Conservation (phyloP, 2,888 invertebrate species). For the Ischnura elegans region DNA sequence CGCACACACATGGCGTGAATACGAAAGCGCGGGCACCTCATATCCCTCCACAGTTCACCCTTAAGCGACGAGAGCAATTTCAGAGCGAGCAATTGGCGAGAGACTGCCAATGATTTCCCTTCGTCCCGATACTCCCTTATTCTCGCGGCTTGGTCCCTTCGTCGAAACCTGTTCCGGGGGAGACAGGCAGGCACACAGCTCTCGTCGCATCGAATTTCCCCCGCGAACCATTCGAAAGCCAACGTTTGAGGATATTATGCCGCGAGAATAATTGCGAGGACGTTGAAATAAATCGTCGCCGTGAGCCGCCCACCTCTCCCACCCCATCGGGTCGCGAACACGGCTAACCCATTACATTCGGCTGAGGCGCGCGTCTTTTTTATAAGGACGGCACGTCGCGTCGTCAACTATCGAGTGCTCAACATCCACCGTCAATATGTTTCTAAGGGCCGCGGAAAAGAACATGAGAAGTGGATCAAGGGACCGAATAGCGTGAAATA, state of each 20-base stretch:
- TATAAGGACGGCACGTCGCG: too few relatives aligned
- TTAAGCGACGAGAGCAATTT: too few relatives aligned
- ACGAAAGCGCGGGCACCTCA: too few relatives aligned
- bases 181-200: background rate
- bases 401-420: constrained; percentile 17
- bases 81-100: too few relatives aligned
- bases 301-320: background rate
- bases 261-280: background rate
- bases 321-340: constrained; percentile 1
- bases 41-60: too few relatives aligned
- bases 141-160: background rate
- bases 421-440: constrained; percentile 39
- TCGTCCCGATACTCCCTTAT: background rate
- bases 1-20: too few relatives aligned
- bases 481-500: constrained; percentile 46
- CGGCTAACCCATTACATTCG: constrained; percentile 39
- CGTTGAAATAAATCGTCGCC: background rate
- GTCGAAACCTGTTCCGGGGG: background rate
- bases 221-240: background rate
- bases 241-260: constrained; percentile 10
- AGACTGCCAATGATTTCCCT: background rate
- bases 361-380: constrained; percentile 33
- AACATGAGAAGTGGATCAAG: constrained; percentile 3
- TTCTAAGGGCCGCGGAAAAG: constrained; percentile 5
- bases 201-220: constrained; percentile 2